A percentile compares a stretch with the other conserved stretches of the same genome.
phyloP scores from a whole-genome alignment of 2,888 invertebrate genomes.

The Drosophila mulleri region DNA sequence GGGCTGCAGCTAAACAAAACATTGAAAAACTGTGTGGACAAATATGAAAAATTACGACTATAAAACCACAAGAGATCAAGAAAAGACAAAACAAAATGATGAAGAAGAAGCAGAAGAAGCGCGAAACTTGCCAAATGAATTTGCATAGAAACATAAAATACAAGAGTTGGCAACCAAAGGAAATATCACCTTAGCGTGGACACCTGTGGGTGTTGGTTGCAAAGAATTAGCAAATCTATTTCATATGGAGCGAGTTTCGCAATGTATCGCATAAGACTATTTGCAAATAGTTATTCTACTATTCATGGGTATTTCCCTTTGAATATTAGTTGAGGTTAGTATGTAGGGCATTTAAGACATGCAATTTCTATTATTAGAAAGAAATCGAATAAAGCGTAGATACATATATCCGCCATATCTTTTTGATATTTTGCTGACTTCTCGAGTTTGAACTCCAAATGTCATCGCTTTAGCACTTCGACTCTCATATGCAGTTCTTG shows the following conservation, averaged over 20 bases:
- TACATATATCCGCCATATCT: too few species aligned
- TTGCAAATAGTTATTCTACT: not conserved
- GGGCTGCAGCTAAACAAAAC: not conserved
- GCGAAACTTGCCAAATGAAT: conserved; percentile 21
- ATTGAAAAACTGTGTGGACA: not conserved
- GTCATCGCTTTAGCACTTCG: too few species aligned
- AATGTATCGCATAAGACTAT: not conserved
- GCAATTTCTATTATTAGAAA: too few species aligned
- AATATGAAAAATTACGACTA: conserved; percentile 33
- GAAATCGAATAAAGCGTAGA: too few species aligned
- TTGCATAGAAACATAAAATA: conserved; percentile 40
- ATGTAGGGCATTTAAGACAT: too few species aligned
- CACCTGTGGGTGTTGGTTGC: conserved; percentile 26
- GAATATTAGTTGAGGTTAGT: not conserved
- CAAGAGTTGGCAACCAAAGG: conserved; percentile 3
- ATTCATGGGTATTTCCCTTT: not conserved
- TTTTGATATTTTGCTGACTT: too few species aligned
- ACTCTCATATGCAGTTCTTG: too few species aligned
- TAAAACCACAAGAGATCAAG: conserved; percentile 10
- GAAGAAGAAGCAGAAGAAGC: not conserved
- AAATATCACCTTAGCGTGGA: conserved; percentile 13
- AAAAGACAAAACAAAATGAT: not conserved
- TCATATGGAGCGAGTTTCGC: conserved; percentile 25
- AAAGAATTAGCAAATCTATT: conserved; percentile 19
- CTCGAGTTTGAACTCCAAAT: too few species aligned